These are phyloP conservation scores for Petrolisthes manimaculis DNA, from an alignment of 2,888 invertebrate species.

Conservation along the genomic window DNA sequence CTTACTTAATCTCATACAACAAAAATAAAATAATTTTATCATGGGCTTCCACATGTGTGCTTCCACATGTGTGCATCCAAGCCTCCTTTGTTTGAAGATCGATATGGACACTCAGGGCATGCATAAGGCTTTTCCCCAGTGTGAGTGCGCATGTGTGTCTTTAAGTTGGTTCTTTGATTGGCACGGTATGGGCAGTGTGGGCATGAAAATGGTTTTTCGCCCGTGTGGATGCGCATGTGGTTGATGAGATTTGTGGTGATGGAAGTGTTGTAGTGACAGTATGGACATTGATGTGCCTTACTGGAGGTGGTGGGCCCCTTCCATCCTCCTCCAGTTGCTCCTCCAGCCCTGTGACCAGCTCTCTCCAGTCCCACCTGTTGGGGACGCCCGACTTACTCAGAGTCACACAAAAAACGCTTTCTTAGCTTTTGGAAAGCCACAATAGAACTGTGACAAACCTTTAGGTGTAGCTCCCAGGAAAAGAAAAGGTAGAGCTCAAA, in stretches of 20 bases:
- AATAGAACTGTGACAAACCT: too few relatives aligned
- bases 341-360: conserved; percentile 7
- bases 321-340: conserved; percentile 1
- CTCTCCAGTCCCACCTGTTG: conserved; percentile 39
- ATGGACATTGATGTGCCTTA: conserved; percentile 33
- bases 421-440: too few relatives aligned
- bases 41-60: conserved; percentile 5
- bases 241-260: conserved; percentile 42
- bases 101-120: conserved; percentile 36
- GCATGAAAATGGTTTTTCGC: conserved; percentile 45
- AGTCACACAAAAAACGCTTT: neutral
- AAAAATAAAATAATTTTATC: neutral
- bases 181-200: conserved; percentile 49
- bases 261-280: conserved; percentile 38
- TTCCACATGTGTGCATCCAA: conserved; percentile 37
- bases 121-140: conserved; percentile 45
- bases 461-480: too few relatives aligned
- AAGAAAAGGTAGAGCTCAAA: too few relatives aligned
- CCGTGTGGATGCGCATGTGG: conserved; percentile 39
- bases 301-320: conserved; percentile 20
- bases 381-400: conserved; percentile 38
- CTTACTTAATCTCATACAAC: neutral
- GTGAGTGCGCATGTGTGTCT: conserved; percentile 44
- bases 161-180: conserved; percentile 40
- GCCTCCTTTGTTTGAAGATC: conserved; percentile 36